Percentiles rank a stretch among this genome's conserved stretches.
phyloP scores from a whole-genome alignment of 1,140 invertebrate genomes.

The Galendromus occidentalis region DNA sequence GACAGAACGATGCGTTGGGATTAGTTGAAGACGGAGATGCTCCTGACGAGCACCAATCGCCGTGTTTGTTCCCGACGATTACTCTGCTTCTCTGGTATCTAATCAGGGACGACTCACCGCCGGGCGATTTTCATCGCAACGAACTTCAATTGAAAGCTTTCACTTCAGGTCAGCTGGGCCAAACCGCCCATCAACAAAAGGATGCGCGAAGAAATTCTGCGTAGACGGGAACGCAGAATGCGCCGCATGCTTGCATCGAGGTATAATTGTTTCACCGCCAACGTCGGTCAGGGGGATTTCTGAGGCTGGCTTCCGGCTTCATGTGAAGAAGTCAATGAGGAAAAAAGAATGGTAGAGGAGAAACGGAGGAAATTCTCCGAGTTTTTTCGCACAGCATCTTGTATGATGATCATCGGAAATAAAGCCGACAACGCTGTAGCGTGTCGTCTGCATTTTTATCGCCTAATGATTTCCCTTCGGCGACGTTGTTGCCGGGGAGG shows the following conservation, averaged over 20 bases:
- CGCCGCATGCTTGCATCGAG: not conserved
- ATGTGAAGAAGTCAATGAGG: no score
- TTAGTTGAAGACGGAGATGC: not conserved
- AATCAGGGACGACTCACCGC: not conserved
- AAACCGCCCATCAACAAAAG: not conserved
- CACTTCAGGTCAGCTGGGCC: not conserved
- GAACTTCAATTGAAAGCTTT: not conserved
- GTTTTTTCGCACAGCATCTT: no score
- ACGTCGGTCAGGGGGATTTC: no score
- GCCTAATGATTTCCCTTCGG: no score
- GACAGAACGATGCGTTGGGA: not conserved
- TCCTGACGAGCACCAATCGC: not conserved
- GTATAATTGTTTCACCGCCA: not conserved
- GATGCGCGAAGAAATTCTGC: not conserved
- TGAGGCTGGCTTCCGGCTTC: no score
- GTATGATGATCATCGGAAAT: no score
- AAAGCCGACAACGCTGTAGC: no score
- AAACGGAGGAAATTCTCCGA: no score
- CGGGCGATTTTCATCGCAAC: not conserved
- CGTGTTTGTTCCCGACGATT: not conserved
- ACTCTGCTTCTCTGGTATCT: not conserved
- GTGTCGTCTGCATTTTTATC: no score
- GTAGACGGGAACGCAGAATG: slow-evolving; percentile 6
- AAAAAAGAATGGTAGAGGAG: no score
- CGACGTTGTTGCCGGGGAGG: no score